A percentile compares a stretch with the other conserved stretches of the same genome.
phyloP scores from a whole-genome alignment of 2,797 vertebrate genomes.

The Pterois miles region DNA sequence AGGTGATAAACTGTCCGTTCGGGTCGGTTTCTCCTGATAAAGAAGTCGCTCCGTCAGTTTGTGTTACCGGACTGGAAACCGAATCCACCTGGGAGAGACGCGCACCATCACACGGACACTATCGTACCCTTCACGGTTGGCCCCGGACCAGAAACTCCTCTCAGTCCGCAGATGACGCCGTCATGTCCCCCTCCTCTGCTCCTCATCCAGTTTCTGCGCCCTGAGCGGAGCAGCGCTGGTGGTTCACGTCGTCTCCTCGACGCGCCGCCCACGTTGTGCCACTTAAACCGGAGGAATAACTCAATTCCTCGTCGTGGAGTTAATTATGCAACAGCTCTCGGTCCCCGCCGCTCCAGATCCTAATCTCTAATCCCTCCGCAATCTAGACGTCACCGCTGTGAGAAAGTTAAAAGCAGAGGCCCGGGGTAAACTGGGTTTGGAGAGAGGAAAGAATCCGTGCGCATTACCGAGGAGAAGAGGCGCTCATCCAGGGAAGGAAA shows the following conservation, averaged over 20 bases:
- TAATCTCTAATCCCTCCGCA: conserved; percentile 36
- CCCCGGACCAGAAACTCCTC: not conserved
- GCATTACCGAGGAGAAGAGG: not conserved
- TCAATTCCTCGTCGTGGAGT: conserved; percentile 18
- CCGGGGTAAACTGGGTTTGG: not conserved
- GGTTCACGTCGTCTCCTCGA: conserved; percentile 28
- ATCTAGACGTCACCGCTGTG: conserved; percentile 1
- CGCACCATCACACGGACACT: conserved; percentile 9
- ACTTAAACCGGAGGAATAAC: conserved; percentile 22
- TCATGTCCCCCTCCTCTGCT: conserved; percentile 7
- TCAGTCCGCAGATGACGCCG: conserved; percentile 6
- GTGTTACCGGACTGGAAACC: conserved; percentile 17
- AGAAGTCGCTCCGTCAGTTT: conserved; percentile 23
- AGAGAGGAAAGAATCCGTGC: not conserved
- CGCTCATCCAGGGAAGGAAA: not conserved
- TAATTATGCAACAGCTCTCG: conserved; percentile 47
- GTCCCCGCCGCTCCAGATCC: not conserved
- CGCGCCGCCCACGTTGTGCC: conserved; percentile 74
- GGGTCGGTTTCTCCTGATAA: not conserved
- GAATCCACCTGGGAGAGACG: conserved; percentile 40
- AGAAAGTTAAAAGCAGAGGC: conserved; percentile 37
- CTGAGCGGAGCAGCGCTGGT: conserved; percentile 8
- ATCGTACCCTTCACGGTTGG: not conserved
- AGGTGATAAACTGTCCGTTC: conserved; percentile 25
- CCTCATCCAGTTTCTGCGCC: conserved; percentile 27